Evolutionary conservation across 2,797 vertebrate species (phyloP).

Genomic region (Halcyon leucocephala): DNA sequence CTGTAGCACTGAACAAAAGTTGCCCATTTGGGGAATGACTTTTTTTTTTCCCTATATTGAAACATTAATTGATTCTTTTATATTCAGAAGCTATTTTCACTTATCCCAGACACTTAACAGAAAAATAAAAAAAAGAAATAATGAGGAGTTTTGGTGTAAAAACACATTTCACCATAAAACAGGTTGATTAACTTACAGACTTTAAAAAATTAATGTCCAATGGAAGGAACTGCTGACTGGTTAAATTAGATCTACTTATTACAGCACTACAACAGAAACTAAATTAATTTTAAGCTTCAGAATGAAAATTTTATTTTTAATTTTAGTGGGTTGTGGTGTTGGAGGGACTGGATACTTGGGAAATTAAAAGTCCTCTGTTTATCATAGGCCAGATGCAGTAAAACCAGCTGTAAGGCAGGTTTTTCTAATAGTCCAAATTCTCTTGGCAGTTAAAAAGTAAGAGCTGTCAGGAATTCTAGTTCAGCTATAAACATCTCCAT

Average conservation of each 20-base stretch:
- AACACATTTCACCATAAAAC: conserved; percentile 57
- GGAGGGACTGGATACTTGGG: conserved; percentile 1
- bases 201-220: conserved; percentile 68
- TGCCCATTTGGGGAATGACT: neutral
- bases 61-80: conserved; percentile 63
- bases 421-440: neutral
- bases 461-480: neutral
- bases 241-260: conserved; percentile 64
- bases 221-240: conserved; percentile 62
- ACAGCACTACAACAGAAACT: conserved; percentile 25
- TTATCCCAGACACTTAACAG: conserved; percentile 46
- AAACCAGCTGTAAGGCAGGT: neutral
- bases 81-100: conserved; percentile 59
- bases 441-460: neutral
- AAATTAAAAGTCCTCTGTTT: conserved; percentile 55
- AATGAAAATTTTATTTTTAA: conserved; percentile 57
- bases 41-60: neutral
- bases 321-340: conserved; percentile 43
- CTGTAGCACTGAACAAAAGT: conserved; percentile 4
- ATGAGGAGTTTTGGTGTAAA: conserved; percentile 58
- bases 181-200: conserved; percentile 64
- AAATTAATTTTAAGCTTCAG: conserved; percentile 56
- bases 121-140: conserved; percentile 70
- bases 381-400: neutral
- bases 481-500: neutral